These are phyloP conservation scores for Drosophila colorata DNA, from an alignment of 2,888 invertebrate genomes.

Conservation along the genomic window DNA sequence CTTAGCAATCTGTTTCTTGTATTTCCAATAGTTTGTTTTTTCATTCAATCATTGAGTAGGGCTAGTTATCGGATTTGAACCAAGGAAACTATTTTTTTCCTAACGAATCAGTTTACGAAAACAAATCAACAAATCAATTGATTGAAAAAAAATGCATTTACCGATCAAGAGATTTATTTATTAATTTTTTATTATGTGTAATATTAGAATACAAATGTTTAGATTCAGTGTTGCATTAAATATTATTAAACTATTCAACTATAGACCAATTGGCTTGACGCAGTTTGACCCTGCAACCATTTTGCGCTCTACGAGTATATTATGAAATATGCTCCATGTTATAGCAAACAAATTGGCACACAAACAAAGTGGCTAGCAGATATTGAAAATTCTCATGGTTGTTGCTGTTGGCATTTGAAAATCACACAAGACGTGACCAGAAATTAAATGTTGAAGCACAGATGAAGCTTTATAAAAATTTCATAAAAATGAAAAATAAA, in stretches of 20 bases:
- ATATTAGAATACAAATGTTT: neutral
- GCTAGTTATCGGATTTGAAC: no score
- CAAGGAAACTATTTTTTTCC: no score
- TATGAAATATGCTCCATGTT: constrained; percentile 49
- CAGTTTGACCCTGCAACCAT: neutral
- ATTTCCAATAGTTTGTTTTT: no score
- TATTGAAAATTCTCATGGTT: constrained; percentile 58
- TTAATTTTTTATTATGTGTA: no score
- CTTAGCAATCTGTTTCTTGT: no score
- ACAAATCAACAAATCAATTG: no score
- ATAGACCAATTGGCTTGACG: neutral
- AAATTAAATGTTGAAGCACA: constrained; percentile 67
- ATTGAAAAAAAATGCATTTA: no score
- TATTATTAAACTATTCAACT: neutral
- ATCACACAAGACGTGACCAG: constrained; percentile 76
- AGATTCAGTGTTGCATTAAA: neutral
- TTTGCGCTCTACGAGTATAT: constrained; percentile 17
- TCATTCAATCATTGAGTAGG: no score
- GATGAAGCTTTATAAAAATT: constrained; percentile 63
- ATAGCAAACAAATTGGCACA: constrained; percentile 43
- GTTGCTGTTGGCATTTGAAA: constrained; percentile 66
- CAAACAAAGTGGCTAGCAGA: constrained; percentile 35
- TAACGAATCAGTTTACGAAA: no score
- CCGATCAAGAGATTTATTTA: no score
- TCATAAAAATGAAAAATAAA: constrained; percentile 72